Conservation (phyloP, 2,888 invertebrate genomes). For the Hydropsyche betteni region DNA sequence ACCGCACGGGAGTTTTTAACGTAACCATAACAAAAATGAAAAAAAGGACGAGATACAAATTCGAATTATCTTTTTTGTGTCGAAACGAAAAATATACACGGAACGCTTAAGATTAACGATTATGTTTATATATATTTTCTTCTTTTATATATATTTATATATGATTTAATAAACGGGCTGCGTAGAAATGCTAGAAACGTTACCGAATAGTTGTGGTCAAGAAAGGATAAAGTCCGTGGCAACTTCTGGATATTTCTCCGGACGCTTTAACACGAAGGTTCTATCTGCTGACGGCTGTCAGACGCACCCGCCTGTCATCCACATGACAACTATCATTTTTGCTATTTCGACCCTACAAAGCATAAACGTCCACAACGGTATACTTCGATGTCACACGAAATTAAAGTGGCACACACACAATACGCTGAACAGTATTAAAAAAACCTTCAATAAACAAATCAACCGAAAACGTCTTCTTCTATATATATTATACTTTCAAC, state of each 20-base stretch:
- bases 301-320: constrained; percentile 25
- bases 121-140: too few relatives aligned
- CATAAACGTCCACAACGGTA: constrained; percentile 7
- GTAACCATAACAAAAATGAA: constrained; percentile 1
- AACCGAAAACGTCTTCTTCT: not conserved
- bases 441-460: not conserved
- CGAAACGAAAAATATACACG: not conserved
- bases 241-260: constrained; percentile 29
- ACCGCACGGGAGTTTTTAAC: constrained; percentile 12
- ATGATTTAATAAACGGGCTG: too few relatives aligned
- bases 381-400: constrained; percentile 12
- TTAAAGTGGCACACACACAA: constrained; percentile 13
- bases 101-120: too few relatives aligned
- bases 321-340: constrained; percentile 29
- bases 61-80: too few relatives aligned
- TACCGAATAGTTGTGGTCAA: constrained; percentile 9
- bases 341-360: constrained; percentile 26
- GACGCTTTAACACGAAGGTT: constrained; percentile 20
- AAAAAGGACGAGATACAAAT: constrained; percentile 3
- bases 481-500: constrained; percentile 2
- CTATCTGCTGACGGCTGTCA: constrained; percentile 31
- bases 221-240: constrained; percentile 14
- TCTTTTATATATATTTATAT: too few relatives aligned
- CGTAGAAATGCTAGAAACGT: too few relatives aligned
- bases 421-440: too few relatives aligned